A percentile compares a stretch with the other conserved stretches of the same genome.
Evolutionary conservation across 1,140 invertebrate genomes (phyloP).

Genomic region (Leptinotarsa lineolata): DNA sequence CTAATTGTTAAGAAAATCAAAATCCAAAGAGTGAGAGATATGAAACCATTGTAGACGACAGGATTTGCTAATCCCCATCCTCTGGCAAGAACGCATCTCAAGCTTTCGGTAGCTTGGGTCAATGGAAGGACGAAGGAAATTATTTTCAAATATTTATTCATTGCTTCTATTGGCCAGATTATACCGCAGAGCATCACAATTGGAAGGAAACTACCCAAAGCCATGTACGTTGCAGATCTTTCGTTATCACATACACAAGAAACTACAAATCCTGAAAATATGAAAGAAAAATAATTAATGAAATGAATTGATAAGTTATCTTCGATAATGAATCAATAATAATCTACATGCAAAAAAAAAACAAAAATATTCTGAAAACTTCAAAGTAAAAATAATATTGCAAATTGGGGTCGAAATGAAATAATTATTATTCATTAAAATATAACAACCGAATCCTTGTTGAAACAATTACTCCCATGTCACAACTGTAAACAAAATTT

Average conservation of each 20-base stretch:
- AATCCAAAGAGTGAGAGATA: slow-evolving; percentile 85
- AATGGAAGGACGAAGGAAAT: slow-evolving; percentile 83
- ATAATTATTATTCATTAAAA: too few species aligned
- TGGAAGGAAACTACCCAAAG: slow-evolving; percentile 90
- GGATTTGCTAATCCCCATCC: slow-evolving; percentile 81
- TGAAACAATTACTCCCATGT: too few species aligned
- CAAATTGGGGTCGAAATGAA: too few species aligned
- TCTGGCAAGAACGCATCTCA: slow-evolving; percentile 83
- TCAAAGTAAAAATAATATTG: too few species aligned
- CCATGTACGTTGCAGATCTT: slow-evolving; percentile 88
- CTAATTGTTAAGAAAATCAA: slow-evolving; percentile 78
- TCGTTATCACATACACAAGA: slow-evolving; percentile 87
- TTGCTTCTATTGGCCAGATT: slow-evolving; percentile 84
- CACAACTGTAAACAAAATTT: too few species aligned
- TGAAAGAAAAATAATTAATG: neutral
- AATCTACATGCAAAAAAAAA: too few species aligned
- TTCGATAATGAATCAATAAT: too few species aligned
- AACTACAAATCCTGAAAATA: slow-evolving; percentile 78
- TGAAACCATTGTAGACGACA: slow-evolving; percentile 83
- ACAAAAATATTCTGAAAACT: too few species aligned
- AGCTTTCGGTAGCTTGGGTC: slow-evolving; percentile 90
- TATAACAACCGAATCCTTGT: too few species aligned
- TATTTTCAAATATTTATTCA: slow-evolving; percentile 78
- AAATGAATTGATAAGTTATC: too few species aligned
- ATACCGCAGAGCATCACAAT: slow-evolving; percentile 88